Evolutionary conservation across 2,888 invertebrate species (phyloP).

Genomic region (Orchesellides sinensis): DNA sequence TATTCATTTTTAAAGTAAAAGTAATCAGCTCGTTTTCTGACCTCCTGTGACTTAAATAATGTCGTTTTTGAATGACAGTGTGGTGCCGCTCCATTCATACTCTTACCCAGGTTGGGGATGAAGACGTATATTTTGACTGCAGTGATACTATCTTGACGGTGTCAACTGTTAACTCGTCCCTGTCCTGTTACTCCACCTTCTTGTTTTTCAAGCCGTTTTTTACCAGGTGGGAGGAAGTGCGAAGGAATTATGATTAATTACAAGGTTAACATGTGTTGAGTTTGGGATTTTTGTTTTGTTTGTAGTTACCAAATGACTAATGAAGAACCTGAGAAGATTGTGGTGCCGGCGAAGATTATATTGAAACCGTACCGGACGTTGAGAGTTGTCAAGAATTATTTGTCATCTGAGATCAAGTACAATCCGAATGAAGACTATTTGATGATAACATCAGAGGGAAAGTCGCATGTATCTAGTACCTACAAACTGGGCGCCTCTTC

Average conservation of each 20-base stretch:
- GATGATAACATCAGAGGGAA: conserved; percentile 51
- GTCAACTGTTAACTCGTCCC: conserved; percentile 55
- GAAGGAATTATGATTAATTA: neutral
- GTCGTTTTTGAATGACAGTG: conserved; percentile 26
- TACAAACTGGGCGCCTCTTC: conserved; percentile 57
- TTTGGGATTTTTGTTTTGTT: conserved; percentile 32
- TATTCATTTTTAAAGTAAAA: neutral
- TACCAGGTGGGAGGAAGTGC: conserved; percentile 35
- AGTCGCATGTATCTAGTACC: conserved; percentile 53
- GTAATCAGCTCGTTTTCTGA: neutral
- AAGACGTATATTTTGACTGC: conserved; percentile 66
- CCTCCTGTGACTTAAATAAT: neutral
- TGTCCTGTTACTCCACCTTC: conserved; percentile 50
- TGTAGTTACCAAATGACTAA: conserved; percentile 47
- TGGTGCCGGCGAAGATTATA: conserved; percentile 67
- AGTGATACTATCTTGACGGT: conserved; percentile 55
- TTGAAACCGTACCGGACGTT: conserved; percentile 71
- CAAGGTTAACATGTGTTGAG: too few relatives aligned
- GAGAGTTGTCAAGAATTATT: conserved; percentile 63
- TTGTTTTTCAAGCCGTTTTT: conserved; percentile 66
- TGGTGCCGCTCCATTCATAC: conserved; percentile 70
- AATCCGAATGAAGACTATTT: conserved; percentile 51
- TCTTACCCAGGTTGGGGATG: conserved; percentile 65
- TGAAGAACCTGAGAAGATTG: conserved; percentile 53
- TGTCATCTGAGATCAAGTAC: conserved; percentile 62